These are phyloP conservation scores for Manis pentadactyla DNA, from an alignment of 2,797 vertebrate genomes.

Conservation along the genomic window DNA sequence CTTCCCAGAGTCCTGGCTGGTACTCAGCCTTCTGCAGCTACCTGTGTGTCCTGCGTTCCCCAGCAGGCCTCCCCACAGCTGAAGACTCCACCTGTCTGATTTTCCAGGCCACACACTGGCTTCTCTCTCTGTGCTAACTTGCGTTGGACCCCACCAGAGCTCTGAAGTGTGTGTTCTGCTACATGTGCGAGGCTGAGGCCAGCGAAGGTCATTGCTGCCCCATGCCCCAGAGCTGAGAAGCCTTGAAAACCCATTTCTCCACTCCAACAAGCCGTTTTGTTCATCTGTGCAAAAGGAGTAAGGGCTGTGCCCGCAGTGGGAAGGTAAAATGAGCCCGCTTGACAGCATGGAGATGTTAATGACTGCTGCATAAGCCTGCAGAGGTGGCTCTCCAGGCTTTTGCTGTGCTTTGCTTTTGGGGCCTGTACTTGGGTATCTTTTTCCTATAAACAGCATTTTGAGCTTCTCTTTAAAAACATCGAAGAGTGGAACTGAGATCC, in stretches of 20 bases:
- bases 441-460: neutral
- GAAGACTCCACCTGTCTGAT: neutral
- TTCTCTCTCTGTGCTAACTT: neutral
- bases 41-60: no score
- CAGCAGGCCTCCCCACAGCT: neutral
- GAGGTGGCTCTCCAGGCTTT: neutral
- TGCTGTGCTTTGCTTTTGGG: neutral
- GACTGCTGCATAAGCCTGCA: neutral
- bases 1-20: neutral
- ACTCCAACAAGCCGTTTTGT: neutral
- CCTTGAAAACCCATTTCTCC: neutral
- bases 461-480: neutral
- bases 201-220: neutral
- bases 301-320: accelerated
- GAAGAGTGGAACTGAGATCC: neutral
- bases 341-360: no score
- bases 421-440: neutral
- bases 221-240: neutral
- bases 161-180: neutral
- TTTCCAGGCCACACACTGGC: neutral
- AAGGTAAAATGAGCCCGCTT: neutral
- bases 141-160: neutral
- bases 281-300: neutral
- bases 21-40: no score
- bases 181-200: neutral